Percentiles rank a stretch among this genome's conserved stretches.
Conservation (phyloP, 2,797 vertebrate genomes). For the Cryptoblepharus egeriae region DNA sequence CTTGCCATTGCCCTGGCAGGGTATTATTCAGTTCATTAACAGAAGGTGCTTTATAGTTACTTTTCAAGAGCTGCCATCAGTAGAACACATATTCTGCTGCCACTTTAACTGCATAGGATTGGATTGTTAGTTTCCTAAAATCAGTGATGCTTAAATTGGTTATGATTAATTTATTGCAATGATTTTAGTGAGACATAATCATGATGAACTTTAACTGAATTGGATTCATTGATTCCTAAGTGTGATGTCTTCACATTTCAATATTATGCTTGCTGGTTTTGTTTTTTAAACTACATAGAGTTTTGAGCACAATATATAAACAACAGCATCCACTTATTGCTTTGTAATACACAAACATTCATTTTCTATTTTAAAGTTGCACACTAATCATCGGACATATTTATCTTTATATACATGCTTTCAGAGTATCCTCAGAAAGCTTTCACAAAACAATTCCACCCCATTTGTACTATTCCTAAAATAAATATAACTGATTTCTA, state of each 20-base stretch:
- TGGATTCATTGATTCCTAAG: background rate
- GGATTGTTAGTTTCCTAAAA: no score
- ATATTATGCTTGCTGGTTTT: background rate
- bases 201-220: background rate
- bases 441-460: conserved; percentile 27
- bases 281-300: conserved; percentile 18
- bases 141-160: background rate
- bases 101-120: no score
- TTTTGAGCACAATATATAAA: conserved; percentile 13
- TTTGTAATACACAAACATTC: background rate
- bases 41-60: no score
- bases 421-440: background rate
- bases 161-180: background rate
- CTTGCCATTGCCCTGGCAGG: no score
- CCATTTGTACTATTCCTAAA: conserved; percentile 19
- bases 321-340: background rate
- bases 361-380: conserved; percentile 6
- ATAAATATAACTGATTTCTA: background rate
- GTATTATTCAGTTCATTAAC: no score
- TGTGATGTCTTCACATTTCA: conserved; percentile 14
- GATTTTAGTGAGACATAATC: background rate
- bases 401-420: background rate
- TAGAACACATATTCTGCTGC: no score
- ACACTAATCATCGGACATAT: conserved; percentile 5
- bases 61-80: no score